Evolutionary conservation across 2,113 vertebrate genomes (phyloP), one percentile per base, ranked within the genome.

Genomic region (Lota lota): DNA sequence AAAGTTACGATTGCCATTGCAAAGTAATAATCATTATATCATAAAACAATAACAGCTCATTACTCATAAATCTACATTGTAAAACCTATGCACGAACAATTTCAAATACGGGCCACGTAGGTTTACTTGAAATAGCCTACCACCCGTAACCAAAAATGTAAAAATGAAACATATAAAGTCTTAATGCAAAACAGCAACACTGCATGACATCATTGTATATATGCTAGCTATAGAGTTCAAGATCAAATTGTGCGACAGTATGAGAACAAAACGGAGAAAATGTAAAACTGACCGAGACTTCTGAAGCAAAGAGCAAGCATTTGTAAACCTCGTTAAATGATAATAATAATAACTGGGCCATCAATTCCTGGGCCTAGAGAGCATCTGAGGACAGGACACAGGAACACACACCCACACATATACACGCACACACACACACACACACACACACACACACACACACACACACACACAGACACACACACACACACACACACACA

Each of bases 361-460:
- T 47, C 61, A 24, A 65, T 47, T 10, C 40, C 40, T 47, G 40
- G 40, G 40, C 7, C 17, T 59, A 74, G 70, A 74, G 83, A 83
- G 74, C 81, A 85, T 73, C 8, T 74, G 67, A 86, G 75, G 83
- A 84, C 79, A 88, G 12, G 40, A 47, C 40, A 8, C 54, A 66
- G 68, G 65, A 50, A 57, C 1, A 60, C 72, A 50, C 33, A 7
- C 53, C 21, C 75, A 60, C 60, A 73, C 77, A 79, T 51, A 79
- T 76, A 67, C 40, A 47, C 40, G 10, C 40, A 14, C 68, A 78
- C 66, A 61, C 57, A 63, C 54, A 77, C 40, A 47, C 40, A 12
- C 40, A 47, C 40, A 47, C 40, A 47, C 40, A 14, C 40, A 14
- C 40, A 47, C 40, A 14, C 40, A 47, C 40, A 47, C 40, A 2